Evolutionary conservation across 2,113 vertebrate genomes (phyloP), one percentile per base, ranked within the genome.

Genomic region (Macaca nemestrina): DNA sequence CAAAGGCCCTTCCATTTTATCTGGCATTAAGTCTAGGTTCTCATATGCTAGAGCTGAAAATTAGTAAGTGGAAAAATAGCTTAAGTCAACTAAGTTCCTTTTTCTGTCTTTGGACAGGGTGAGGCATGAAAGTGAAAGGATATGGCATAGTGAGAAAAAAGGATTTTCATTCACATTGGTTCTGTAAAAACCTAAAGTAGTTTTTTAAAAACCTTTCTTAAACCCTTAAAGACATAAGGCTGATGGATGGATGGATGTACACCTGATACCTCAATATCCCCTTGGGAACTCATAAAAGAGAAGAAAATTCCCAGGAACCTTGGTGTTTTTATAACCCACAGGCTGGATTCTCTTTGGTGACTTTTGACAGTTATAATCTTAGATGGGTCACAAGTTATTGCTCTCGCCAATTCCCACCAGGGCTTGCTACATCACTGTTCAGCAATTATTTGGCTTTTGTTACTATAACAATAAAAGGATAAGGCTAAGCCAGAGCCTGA

Each of bases 361-460:
- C 43, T 22, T 12, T 0, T 64, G 80, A 50, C 43, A 67, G 70
- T 50, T 17, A n/a, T 32, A 68, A 16, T 23, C 48, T 43, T 68
- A 64, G 45, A 43, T 30, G 11, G 72, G 87, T 81, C 94, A 89
- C 30, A 80, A 68, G 52, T 92, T 38, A 80, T 3, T 55, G 64
- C 32, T 92, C 84, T 76, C 57, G 52, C 48, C 52, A 52, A 23
- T 86, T 79, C 85, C 27, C 35, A 57, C 73, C 43, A 79, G 73
- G 32, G 75, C 88, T 73, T 64, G 75, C 68, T 68, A 50, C 70
- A 55, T 81, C 95, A 52, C 43, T 90, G 76, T n/a, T 55, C 52
- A 90, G 93, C 45, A 72, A 79, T 61, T 82, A 50, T 35, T 45
- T 59, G 35, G 52, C 93, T 73, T 96, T 70, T 93, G 88, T 95